Base-by-base conservation (phyloP, 1,140 invertebrate species). In the Copidosoma floridanum region DNA sequence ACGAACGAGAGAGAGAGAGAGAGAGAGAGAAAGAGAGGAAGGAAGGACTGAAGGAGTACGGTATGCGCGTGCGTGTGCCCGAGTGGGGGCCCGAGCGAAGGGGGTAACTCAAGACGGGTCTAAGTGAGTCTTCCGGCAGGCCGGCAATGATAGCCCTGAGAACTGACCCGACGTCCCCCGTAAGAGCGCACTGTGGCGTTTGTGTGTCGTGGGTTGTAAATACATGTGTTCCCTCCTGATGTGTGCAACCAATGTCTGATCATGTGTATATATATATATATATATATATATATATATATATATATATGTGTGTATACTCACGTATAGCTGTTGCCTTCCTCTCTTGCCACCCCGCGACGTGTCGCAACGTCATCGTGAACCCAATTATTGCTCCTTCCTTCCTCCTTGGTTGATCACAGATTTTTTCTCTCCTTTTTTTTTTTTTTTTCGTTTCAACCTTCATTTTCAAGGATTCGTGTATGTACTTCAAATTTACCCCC, bases 111-210 rank as follows among this genome's bases (percentile, higher is more conserved):
- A 80, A 80, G 77, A 79, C 78, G 77, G 71, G 76, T 73, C 77
- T 79, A 81, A 80, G 77, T 79, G 78, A 80, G 76, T 78, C 77
- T 80, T 80, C 77, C 77, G 77, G 78, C 72, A 73, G 71, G 56
- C 66, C 72, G 71, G 72, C 77, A 79, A 80, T 81, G 79, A 81
- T 81, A 81, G 79, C 72, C 79, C 79, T 81, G 79, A 80, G 79
- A 81, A 81, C 76, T 78, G 71, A 75, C 71, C 72, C 74, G 75
- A 70, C 71, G 76, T 77, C 72, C 70, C 72, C 20, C 20, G 23
- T 35, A 6, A 43, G 21, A 4, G 23, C 21, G 14, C 40, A 26
- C 3, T n/a, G n/a, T n/a, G n/a, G n/a, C n/a, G n/a, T n/a, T 20
- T 24, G 3, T 11, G 7, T 38, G 5, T n/a, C n/a, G n/a, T n/a